A percentile compares a stretch with the other conserved stretches of the same genome.
Evolutionary conservation across 2,888 invertebrate genomes (phyloP).

Genomic region (Oscheius sp.): DNA sequence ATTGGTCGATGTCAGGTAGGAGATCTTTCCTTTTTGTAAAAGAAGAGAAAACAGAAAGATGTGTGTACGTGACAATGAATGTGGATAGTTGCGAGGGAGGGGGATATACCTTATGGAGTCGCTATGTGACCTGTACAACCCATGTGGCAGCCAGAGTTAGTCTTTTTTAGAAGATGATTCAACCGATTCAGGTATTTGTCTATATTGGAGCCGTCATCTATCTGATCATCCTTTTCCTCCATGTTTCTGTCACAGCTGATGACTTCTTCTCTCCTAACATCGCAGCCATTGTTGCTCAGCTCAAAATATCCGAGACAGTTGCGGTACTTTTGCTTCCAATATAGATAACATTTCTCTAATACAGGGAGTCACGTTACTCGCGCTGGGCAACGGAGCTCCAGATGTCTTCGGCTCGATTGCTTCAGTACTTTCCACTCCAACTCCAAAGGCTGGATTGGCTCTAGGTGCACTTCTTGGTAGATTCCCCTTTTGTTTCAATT

Average conservation of each 20-base stretch:
- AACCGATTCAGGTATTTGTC: constrained; percentile 38
- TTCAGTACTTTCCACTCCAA: constrained; percentile 70
- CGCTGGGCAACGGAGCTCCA: constrained; percentile 80
- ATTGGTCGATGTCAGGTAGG: not conserved
- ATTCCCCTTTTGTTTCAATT: not conserved
- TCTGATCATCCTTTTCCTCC: constrained; percentile 55
- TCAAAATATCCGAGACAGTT: constrained; percentile 73
- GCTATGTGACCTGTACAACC: constrained; percentile 47
- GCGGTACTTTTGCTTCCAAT: no score
- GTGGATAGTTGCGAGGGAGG: constrained; percentile 56
- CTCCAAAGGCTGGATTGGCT: constrained; percentile 71
- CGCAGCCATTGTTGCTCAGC: constrained; percentile 72
- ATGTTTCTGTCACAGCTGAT: constrained; percentile 60
- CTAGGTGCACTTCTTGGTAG: constrained; percentile 71
- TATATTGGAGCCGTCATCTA: constrained; percentile 48
- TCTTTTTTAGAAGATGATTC: no score
- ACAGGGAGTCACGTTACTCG: constrained; percentile 78
- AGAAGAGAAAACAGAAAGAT: constrained; percentile 36
- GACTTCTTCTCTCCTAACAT: constrained; percentile 71
- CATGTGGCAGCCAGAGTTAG: constrained; percentile 25
- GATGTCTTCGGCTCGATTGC: constrained; percentile 78
- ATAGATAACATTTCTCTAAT: no score
- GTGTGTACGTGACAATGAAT: constrained; percentile 50
- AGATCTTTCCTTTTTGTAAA: not conserved
- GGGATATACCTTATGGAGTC: constrained; percentile 58